phyloP scores from a whole-genome alignment of 2,113 vertebrate species.

The Eurypyga helias region DNA sequence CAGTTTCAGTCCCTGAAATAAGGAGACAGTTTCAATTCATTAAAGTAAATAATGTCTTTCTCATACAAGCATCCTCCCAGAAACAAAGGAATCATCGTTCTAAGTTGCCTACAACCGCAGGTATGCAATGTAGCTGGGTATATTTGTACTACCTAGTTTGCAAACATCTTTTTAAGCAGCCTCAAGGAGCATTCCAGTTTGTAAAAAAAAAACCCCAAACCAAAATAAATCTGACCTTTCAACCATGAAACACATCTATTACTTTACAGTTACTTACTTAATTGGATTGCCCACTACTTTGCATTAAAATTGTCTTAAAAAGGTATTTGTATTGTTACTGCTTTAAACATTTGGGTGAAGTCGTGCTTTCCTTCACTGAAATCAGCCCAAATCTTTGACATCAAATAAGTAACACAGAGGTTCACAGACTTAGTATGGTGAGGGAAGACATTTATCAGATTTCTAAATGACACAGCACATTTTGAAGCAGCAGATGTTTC shows the following conservation, averaged over 20 bases:
- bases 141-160: background rate
- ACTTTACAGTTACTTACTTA: background rate
- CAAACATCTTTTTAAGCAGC: background rate
- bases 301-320: background rate
- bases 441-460: background rate
- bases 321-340: background rate
- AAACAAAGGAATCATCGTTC: background rate
- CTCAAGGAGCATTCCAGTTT: background rate
- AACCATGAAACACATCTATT: background rate
- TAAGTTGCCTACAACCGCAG: background rate
- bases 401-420: background rate
- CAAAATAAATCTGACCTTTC: background rate
- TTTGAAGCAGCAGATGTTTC: background rate
- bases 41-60: background rate
- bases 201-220: background rate
- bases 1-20: background rate
- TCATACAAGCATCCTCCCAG: background rate
- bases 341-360: background rate
- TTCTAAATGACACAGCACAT: background rate
- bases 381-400: background rate
- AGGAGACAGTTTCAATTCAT: background rate
- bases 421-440: background rate
- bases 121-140: background rate
- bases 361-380: background rate
- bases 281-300: background rate